Conservation (phyloP, 2,888 invertebrate species). For the Synanthedon formicaeformis region DNA sequence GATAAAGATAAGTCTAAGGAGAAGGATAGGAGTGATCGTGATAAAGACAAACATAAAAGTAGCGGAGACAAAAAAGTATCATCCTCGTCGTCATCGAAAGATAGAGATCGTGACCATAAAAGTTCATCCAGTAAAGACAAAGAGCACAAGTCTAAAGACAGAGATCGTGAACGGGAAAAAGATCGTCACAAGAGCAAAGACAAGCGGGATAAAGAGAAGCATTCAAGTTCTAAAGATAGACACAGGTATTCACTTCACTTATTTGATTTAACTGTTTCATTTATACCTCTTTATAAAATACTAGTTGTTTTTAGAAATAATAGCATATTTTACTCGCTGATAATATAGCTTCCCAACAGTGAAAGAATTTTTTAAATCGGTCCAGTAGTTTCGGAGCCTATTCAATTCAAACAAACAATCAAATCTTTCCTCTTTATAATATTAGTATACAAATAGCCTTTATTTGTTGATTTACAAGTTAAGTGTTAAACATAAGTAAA, state of each 20-base stretch:
- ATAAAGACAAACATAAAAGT: slow-evolving; percentile 43
- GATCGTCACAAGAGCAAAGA: slow-evolving; percentile 62
- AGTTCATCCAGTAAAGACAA: slow-evolving; percentile 49
- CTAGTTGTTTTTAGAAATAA: too few relatives aligned
- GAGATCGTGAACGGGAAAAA: slow-evolving; percentile 40
- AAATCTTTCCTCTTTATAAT: too few relatives aligned
- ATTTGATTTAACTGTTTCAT: too few relatives aligned
- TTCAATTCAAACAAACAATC: too few relatives aligned
- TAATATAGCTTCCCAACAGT: too few relatives aligned
- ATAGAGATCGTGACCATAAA: slow-evolving; percentile 33
- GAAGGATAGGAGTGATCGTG: slow-evolving; percentile 36
- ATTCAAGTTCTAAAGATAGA: slow-evolving; percentile 68
- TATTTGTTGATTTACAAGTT: too few relatives aligned
- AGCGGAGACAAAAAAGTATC: slow-evolving; percentile 39
- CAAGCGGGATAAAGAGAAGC: slow-evolving; percentile 48
- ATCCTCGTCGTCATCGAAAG: slow-evolving; percentile 49
- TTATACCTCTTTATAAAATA: too few relatives aligned
- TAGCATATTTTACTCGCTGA: too few relatives aligned
- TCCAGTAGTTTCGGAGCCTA: too few relatives aligned
- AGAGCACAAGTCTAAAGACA: slow-evolving; percentile 46
- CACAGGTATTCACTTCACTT: slow-evolving; percentile 44
- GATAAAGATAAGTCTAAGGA: slow-evolving; percentile 26
- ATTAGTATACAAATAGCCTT: too few relatives aligned
- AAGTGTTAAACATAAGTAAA: too few relatives aligned
- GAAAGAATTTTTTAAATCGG: too few relatives aligned